phyloP scores from a whole-genome alignment of 2,888 invertebrate species.

The Tetranychus piercei region DNA sequence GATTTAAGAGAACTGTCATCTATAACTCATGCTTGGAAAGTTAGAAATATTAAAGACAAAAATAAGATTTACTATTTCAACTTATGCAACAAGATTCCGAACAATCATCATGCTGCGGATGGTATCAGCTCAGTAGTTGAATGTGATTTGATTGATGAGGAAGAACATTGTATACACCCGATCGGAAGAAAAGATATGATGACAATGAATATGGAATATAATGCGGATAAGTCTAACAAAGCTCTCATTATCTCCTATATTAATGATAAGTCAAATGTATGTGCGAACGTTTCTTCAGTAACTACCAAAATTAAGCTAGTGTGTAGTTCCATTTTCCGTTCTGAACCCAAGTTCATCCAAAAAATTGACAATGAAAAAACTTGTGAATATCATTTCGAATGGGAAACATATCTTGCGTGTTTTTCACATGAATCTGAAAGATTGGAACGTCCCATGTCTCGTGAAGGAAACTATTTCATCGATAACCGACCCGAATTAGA shows the following conservation, averaged over 20 bases:
- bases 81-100: not conserved
- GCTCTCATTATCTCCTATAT: not conserved
- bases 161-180: not conserved
- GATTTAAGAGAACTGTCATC: conserved; percentile 11
- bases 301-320: conserved; percentile 16
- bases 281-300: not conserved
- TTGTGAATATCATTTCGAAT: conserved; percentile 25
- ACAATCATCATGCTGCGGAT: too few species aligned
- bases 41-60: too few species aligned
- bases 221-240: not conserved
- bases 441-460: conserved; percentile 6
- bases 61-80: conserved; percentile 10
- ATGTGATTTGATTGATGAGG: not conserved
- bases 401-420: conserved; percentile 26
- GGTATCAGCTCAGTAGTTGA: not conserved
- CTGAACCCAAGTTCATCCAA: conserved; percentile 15
- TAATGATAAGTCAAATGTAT: not conserved
- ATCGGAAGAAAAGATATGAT: not conserved
- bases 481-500: not conserved
- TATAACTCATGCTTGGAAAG: conserved; percentile 10
- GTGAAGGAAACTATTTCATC: not conserved
- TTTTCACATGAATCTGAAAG: not conserved
- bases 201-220: not conserved
- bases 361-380: conserved; percentile 14
- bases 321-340: conserved; percentile 11